phyloP scores from a whole-genome alignment of 2,797 vertebrate species.

The Australoheros facetus region DNA sequence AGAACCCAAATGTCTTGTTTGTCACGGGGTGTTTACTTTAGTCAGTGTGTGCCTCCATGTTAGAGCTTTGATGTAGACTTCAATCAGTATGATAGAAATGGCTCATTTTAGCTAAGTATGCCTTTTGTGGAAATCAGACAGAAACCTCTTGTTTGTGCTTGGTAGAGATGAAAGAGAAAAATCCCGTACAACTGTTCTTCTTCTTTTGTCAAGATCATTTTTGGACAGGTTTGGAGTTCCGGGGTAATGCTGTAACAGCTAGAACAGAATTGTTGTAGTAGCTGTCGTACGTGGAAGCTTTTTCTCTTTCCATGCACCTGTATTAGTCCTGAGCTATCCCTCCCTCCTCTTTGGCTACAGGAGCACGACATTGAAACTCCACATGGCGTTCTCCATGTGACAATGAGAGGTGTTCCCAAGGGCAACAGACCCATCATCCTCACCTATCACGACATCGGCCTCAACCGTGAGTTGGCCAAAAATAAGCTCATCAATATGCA shows the following conservation, averaged over 20 bases:
- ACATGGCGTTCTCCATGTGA: constrained; percentile 93
- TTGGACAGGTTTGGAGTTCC: neutral
- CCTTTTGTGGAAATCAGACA: neutral
- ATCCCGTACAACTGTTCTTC: neutral
- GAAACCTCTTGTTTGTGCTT: neutral
- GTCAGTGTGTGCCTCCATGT: neutral
- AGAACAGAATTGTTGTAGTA: neutral
- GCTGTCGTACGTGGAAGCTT: neutral
- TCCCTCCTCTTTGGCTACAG: constrained; percentile 73
- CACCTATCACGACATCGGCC: constrained; percentile 97
- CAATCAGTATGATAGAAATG: neutral
- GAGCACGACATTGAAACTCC: constrained; percentile 97
- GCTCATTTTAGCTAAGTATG: neutral
- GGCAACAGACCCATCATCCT: constrained; percentile 96
- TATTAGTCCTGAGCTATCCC: neutral
- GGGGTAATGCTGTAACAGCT: neutral
- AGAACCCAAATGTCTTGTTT: neutral
- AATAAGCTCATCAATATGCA: neutral
- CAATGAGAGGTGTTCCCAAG: constrained; percentile 91
- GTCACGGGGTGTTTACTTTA: neutral
- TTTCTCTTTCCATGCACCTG: neutral
- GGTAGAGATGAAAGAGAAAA: neutral
- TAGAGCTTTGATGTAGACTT: neutral
- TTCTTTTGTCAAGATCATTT: neutral
- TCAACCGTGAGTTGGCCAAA: constrained; percentile 90